Conservation (phyloP, 2,888 invertebrate species). For the Metopia argyrocephala region DNA sequence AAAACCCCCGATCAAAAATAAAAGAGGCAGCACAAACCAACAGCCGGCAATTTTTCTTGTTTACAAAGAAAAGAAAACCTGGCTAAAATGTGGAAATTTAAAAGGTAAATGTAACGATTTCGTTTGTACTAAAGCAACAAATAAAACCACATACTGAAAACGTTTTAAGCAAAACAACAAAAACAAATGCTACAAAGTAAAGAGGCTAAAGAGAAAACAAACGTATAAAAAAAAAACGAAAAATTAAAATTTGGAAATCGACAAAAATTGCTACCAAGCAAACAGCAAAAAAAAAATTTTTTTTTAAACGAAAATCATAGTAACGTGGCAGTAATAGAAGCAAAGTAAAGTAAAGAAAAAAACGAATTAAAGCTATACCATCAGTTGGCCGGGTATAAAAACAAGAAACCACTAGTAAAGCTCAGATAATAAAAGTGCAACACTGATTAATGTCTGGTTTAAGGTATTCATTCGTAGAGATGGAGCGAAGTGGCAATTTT, state of each 20-base stretch:
- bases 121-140: constrained; percentile 27
- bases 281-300: background rate
- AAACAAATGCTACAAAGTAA: constrained; percentile 26
- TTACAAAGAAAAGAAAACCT: background rate
- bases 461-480: too few species aligned
- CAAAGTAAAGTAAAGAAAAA: background rate
- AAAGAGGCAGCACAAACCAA: background rate
- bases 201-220: constrained; percentile 42
- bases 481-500: too few species aligned
- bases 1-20: background rate
- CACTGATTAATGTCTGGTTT: constrained; percentile 62
- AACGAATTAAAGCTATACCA: constrained; percentile 8
- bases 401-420: constrained; percentile 53
- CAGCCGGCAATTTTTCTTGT: constrained; percentile 38
- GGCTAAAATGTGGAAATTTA: constrained; percentile 29
- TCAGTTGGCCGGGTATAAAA: constrained; percentile 28
- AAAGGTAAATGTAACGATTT: constrained; percentile 28
- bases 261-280: background rate
- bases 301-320: background rate
- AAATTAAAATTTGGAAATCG: background rate
- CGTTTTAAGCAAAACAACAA: constrained; percentile 39
- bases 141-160: constrained; percentile 38
- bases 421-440: constrained; percentile 62
- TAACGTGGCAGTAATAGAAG: background rate
- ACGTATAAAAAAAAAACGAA: constrained; percentile 15